Evolutionary conservation across 2,113 vertebrate genomes (phyloP).

Genomic region (Varanus salvator): DNA sequence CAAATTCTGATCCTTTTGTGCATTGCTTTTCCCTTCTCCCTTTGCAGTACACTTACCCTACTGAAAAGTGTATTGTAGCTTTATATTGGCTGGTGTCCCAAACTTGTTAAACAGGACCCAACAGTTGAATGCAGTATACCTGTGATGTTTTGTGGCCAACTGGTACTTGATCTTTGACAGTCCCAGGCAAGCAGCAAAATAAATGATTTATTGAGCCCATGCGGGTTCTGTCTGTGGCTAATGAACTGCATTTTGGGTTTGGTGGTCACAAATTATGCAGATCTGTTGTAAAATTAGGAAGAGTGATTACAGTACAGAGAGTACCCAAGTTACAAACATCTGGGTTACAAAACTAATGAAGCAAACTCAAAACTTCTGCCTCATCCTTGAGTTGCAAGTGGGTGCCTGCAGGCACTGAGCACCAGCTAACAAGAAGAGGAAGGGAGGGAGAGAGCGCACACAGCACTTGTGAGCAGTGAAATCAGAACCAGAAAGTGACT

Average conservation of each 20-base stretch:
- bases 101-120: not conserved
- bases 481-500: no score
- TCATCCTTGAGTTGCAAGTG: no score
- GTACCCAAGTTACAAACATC: no score
- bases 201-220: not conserved
- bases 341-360: no score
- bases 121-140: not conserved
- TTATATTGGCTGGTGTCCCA: not conserved
- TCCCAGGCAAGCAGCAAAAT: not conserved
- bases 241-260: not conserved
- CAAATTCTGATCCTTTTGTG: not conserved
- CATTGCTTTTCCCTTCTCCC: not conserved
- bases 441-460: no score
- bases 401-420: no score
- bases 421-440: no score
- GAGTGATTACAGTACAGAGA: not conserved
- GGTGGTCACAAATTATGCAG: not conserved
- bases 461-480: no score
- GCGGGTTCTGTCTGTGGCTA: not conserved
- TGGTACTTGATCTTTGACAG: not conserved
- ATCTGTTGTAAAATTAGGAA: not conserved
- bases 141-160: not conserved
- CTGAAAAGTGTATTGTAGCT: not conserved
- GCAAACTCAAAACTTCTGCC: no score
- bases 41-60: not conserved